Base-by-base conservation (phyloP, 2,113 vertebrate species). In the Hippolais icterina region DNA sequence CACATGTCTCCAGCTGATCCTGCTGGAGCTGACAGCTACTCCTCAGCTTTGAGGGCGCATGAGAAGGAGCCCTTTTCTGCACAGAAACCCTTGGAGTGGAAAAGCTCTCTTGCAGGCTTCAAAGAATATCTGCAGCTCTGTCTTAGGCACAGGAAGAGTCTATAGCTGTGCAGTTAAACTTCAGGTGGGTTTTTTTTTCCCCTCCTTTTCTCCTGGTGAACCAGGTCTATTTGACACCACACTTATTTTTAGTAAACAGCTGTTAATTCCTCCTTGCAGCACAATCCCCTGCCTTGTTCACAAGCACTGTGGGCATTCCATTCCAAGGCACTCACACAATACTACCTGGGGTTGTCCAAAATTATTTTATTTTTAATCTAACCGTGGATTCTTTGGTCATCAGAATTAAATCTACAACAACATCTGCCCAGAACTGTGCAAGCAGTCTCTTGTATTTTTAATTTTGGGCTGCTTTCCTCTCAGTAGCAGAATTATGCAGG, bases 161-260 rank as follows among this genome's bases (percentile, higher is more conserved):
- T 39, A 2, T 2, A 80, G 42, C 50, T 77, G 15, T 24, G 72
- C 69, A 84, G 31, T 61, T 78, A 28, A 53, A 25, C 69, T 64
- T 61, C 75, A 52, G 12, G 29, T 33, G 41, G 8, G 4, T 0
- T 0, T 44, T 39, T 42, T 56, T 64, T 21, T 12, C 0, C 4
- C 7, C 69, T 65, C 35, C 17, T 16, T 37, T 50, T 44, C 52
- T 71, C 49, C 41, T 22, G 41, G n/a, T 23, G 19, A 78, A 24
- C 12, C n/a, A 59, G 53, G 21, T 71, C 39, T 69, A 1, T 72
- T 68, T 7, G 11, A 78, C 24, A 78, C 10, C 31, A 14, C 27
- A 6, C 18, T 65, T 50, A 42, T 25, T 86, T 92, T 92, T 39
- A 65, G 19, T 57, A 28, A 80, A 39, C n/a, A 88, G 53, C 37